Conservation (phyloP, 2,888 invertebrate species). For the Meliscaeva auricollis region DNA sequence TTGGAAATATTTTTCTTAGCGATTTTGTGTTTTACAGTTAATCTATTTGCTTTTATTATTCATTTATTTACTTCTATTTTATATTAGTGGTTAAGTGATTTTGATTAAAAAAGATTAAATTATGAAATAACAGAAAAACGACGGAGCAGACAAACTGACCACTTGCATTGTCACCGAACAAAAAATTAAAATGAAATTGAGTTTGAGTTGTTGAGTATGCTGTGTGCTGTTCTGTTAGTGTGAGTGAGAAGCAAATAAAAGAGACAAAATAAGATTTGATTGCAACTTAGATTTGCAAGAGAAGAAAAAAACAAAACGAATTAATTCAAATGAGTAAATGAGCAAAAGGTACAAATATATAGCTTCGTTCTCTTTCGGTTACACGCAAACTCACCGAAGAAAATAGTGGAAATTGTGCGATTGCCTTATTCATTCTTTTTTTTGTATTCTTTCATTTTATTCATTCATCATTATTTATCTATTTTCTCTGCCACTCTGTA, state of each 20-base stretch:
- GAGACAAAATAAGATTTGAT: constrained; percentile 18
- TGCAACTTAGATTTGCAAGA: constrained; percentile 30
- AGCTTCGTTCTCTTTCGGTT: not conserved
- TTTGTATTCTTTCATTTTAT: not conserved
- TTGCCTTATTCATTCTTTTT: not conserved
- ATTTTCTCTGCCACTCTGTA: constrained; percentile 6
- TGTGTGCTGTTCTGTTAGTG: not conserved
- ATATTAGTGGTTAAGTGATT: not conserved
- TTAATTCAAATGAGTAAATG: not conserved
- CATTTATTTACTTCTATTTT: constrained; percentile 15
- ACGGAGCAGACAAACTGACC: constrained; percentile 21
- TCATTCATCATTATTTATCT: constrained; percentile 39
- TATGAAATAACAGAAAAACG: constrained; percentile 15
- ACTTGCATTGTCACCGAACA: constrained; percentile 42
- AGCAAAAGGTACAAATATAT: constrained; percentile 9
- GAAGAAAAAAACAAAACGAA: not conserved
- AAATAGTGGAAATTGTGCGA: constrained; percentile 10
- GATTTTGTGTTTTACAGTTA: not conserved
- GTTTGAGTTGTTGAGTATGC: not conserved
- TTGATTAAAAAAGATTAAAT: not conserved
- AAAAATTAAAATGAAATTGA: constrained; percentile 58
- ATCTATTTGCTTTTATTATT: not conserved
- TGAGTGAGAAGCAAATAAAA: not conserved
- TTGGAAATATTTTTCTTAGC: constrained; percentile 2
- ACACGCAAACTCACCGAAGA: constrained; percentile 43